Conservation (phyloP, 2,888 invertebrate genomes). For the Clostera curtula region DNA sequence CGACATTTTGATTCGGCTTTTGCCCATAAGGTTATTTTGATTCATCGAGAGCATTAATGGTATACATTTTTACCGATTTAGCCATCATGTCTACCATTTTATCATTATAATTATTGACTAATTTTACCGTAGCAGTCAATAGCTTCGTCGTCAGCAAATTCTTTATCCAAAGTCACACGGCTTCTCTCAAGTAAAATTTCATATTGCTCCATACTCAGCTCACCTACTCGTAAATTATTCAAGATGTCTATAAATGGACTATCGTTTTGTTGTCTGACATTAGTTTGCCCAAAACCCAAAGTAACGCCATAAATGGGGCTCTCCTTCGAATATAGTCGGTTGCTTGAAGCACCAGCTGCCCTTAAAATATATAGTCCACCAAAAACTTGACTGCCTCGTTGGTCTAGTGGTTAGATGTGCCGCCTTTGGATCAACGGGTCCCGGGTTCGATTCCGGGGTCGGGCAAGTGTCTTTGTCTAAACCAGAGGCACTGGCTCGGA, state of each 20-base stretch:
- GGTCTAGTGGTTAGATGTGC: no score
- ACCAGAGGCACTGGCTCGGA: no score
- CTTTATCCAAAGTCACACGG: conserved; percentile 5
- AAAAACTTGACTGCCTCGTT: conserved; percentile 3
- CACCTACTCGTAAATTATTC: conserved; percentile 13
- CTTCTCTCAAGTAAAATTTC: conserved; percentile 10
- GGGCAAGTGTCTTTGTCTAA: no score
- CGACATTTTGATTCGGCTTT: conserved; percentile 8
- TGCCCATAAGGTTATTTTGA: conserved; percentile 6
- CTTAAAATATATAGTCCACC: conserved; percentile 3
- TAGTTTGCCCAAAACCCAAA: conserved; percentile 29
- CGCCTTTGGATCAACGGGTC: no score
- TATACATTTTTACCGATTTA: conserved; percentile 7
- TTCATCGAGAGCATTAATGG: conserved; percentile 8
- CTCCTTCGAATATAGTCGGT: conserved; percentile 3
- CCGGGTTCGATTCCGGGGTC: no score
- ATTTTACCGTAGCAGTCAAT: conserved; percentile 2
- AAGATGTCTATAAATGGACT: conserved; percentile 20
- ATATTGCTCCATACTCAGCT: conserved; percentile 10
- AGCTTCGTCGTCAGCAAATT: conserved; percentile 5
- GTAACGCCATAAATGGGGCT: conserved; percentile 17
- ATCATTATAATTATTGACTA: conserved; percentile 8
- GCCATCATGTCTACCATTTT: conserved; percentile 8
- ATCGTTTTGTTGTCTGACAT: conserved; percentile 32
- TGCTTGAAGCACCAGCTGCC: conserved; percentile 2